Base-by-base conservation (phyloP, 2,888 invertebrate genomes). In the Himalopsyche tibetana region DNA sequence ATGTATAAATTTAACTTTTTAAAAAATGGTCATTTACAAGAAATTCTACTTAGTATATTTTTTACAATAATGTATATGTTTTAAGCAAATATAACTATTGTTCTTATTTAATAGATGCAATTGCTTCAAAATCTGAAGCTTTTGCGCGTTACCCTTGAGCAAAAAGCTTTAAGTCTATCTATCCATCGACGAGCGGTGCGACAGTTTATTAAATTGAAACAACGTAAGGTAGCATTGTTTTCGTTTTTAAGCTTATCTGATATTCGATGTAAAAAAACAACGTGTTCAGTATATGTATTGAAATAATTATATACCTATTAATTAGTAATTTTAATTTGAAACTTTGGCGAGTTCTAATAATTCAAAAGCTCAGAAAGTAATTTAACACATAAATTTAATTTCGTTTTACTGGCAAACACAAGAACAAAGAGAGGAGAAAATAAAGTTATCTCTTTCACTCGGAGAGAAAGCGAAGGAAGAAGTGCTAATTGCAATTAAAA, bases 351-450 rank as follows among this genome's bases (percentile, higher is more conserved):
- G 81, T 84, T 88, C 84, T 85, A 88, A 88, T 88, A 88, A 88
- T 88, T 88, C 88, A 86, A 88, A 88, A 88, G 88, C 88, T 88
- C 87, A 82, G 88, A 88, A 88, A 88, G 88, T 88, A 88, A 88
- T 88, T 88, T 88, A 88, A 88, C 87, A 88, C 87, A 88, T 88
- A 88, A 88, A 88, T 88, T 88, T 85, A 88, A 88, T 88, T 88
- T 88, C 85, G 82, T 83, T 88, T 86, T 82, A 82, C 87, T 85
- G 88, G 83, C 82, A 88, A 88, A 82, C 79, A 85, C 79, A 85
- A 80, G 55, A 19, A 81, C 82, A 42, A 91, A 90, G 90, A 89
- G 88, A 88, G 86, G 87, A 89, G 86, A 84, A 82, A 81, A 85
- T 56, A 74, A 51, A 40, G 55, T 55, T 82, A 82, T 82, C 74